Percentiles rank a stretch among this genome's conserved stretches.
phyloP scores from a whole-genome alignment of 2,888 invertebrate genomes.

The Drosophila basisetae region DNA sequence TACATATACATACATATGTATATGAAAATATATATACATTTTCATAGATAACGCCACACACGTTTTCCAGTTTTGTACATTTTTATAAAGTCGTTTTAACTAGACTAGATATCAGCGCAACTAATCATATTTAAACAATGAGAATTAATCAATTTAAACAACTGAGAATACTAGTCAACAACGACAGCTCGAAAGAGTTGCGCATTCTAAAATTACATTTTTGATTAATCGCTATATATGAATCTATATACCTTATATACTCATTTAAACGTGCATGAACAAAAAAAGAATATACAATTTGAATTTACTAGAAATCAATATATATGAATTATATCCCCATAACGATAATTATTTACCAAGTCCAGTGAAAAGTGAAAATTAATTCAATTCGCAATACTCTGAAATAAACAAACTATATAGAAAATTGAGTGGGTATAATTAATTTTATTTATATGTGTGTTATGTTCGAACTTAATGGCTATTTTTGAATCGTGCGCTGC shows the following conservation, averaged over 20 bases:
- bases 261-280: conserved; percentile 16
- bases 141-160: conserved; percentile 40
- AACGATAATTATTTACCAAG: conserved; percentile 13
- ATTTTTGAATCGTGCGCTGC: conserved; percentile 40
- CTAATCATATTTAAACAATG: conserved; percentile 32
- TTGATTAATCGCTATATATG: conserved; percentile 29
- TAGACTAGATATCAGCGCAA: conserved; percentile 28
- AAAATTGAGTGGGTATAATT: conserved; percentile 1
- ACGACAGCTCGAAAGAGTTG: conserved; percentile 37
- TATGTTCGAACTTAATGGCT: conserved; percentile 23
- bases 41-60: conserved; percentile 12
- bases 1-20: not conserved
- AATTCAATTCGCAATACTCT: conserved; percentile 8
- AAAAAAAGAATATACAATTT: conserved; percentile 32
- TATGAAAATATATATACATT: conserved; percentile 21
- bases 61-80: conserved; percentile 59
- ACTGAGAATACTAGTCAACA: conserved; percentile 65
- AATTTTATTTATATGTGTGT: conserved; percentile 25
- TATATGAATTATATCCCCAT: conserved; percentile 9
- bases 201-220: conserved; percentile 22
- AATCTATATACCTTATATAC: conserved; percentile 22
- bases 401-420: conserved; percentile 19
- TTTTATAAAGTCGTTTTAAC: conserved; percentile 32
- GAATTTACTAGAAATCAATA: conserved; percentile 58
- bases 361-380: conserved; percentile 5